phyloP scores from a whole-genome alignment of 2,113 vertebrate genomes.

The Hylia prasina region DNA sequence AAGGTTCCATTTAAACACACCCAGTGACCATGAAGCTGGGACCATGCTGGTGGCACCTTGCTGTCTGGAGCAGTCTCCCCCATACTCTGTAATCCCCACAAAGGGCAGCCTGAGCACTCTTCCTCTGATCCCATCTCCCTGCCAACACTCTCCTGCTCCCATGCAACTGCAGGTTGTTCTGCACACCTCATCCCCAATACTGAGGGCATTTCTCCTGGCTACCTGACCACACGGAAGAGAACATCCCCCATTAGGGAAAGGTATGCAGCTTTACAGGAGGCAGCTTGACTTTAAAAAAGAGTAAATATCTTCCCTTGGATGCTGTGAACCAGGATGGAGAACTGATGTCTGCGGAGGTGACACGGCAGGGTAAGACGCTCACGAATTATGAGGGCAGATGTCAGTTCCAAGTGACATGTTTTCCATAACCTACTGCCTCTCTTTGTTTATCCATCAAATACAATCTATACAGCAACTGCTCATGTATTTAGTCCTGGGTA shows the following conservation, averaged over 20 bases:
- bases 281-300: background rate
- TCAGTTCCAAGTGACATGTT: slow-evolving; percentile 69
- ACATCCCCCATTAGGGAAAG: background rate
- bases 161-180: accelerated
- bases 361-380: slow-evolving; percentile 52
- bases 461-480: slow-evolving; percentile 67
- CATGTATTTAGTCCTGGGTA: slow-evolving; percentile 64
- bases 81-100: accelerated
- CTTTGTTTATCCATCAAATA: slow-evolving; percentile 73
- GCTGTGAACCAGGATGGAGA: background rate
- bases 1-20: background rate
- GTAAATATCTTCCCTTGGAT: background rate
- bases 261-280: background rate
- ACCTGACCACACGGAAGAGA: background rate
- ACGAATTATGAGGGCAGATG: slow-evolving; percentile 67
- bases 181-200: background rate
- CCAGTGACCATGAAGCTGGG: background rate
- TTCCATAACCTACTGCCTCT: slow-evolving; percentile 58
- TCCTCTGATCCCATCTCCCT: background rate
- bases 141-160: background rate
- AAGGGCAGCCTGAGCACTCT: background rate
- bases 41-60: accelerated
- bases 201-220: background rate
- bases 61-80: accelerated
- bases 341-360: slow-evolving; percentile 62